Base-by-base conservation (phyloP, 2,888 invertebrate species). In the Thyatira batis region DNA sequence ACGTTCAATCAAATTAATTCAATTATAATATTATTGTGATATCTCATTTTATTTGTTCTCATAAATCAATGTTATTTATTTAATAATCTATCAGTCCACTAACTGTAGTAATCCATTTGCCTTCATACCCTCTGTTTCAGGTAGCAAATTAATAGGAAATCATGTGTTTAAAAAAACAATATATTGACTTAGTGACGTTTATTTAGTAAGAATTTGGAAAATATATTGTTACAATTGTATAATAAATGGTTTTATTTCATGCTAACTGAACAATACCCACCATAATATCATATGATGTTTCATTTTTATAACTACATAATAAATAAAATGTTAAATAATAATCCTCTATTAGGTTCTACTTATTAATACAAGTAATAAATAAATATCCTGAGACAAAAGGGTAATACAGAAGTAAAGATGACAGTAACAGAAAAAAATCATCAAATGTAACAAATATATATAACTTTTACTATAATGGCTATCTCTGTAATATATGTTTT, bases 131-230 rank as follows among this genome's bases (percentile, higher is more conserved):
- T 20, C n/a, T 5, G 13, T n/a, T 45, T 23, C 23, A 45, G n/a
- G 11, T 13, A 21, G 2, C n/a, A 30, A 30, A 11, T 10, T 11
- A 11, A 30, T 30, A 3, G 33, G n/a, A 33, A 33, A n/a, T 33
- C 33, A 33, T 13, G 33, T 33, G n/a, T 5, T 33, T 33, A 33
- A 13, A 33, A 13, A 33, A 33, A 33, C n/a, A 30, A n/a, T 11
- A 33, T 33, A 46, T 17, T 17, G 25, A 46, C 25, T 25, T 27
- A 17, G 13, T 27, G 17, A 25, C 13, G 17, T 9, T 1, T 46
- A 46, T 0, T 46, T 46, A 27, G 27, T 46, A 46, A 46, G 46
- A 46, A 27, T 46, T 27, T 46, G 25, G 17, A 46, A 46, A 46
- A 46, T 13, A 46, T 46, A 21, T n/a, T 27, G 46, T 46, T 46